Evolutionary conservation across 92 coral and sea anemone genomes (phyloP).

Genomic region (Phenganax marumi): DNA sequence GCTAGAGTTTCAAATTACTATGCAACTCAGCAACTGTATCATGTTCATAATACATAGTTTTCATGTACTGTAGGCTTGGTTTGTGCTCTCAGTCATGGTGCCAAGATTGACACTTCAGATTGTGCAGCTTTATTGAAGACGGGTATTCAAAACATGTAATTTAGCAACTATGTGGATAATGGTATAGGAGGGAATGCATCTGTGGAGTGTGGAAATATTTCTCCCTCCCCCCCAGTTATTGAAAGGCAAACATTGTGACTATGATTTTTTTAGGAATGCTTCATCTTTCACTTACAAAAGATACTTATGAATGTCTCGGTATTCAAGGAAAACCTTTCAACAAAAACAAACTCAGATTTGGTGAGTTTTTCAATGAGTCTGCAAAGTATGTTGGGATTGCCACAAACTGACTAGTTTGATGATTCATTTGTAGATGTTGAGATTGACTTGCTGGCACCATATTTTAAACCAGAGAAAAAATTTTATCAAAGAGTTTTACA

Average conservation of each 20-base stretch:
- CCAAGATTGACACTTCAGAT: constrained; percentile 75
- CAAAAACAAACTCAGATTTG: constrained; percentile 78
- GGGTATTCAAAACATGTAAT: constrained; percentile 50
- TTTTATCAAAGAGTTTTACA: constrained; percentile 76
- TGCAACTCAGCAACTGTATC: neutral
- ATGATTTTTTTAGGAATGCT: constrained; percentile 59
- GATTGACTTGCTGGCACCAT: constrained; percentile 67
- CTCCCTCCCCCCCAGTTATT: neutral
- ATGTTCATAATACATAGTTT: neutral
- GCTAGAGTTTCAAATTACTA: constrained; percentile 10
- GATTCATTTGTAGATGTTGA: constrained; percentile 66
- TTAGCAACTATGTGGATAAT: no score
- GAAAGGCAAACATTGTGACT: neutral
- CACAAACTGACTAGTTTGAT: neutral
- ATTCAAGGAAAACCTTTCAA: constrained; percentile 82
- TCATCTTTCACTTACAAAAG: constrained; percentile 82
- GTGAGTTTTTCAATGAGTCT: constrained; percentile 51
- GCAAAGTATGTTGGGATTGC: no score
- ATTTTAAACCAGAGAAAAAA: constrained; percentile 76
- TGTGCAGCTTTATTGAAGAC: constrained; percentile 81
- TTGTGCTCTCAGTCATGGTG: constrained; percentile 74
- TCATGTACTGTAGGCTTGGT: constrained; percentile 59
- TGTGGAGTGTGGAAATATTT: neutral
- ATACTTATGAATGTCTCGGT: constrained; percentile 88
- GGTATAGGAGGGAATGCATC: no score